Evolutionary conservation across 2,888 invertebrate genomes (phyloP).

Genomic region (Camptogramma bilineatum): DNA sequence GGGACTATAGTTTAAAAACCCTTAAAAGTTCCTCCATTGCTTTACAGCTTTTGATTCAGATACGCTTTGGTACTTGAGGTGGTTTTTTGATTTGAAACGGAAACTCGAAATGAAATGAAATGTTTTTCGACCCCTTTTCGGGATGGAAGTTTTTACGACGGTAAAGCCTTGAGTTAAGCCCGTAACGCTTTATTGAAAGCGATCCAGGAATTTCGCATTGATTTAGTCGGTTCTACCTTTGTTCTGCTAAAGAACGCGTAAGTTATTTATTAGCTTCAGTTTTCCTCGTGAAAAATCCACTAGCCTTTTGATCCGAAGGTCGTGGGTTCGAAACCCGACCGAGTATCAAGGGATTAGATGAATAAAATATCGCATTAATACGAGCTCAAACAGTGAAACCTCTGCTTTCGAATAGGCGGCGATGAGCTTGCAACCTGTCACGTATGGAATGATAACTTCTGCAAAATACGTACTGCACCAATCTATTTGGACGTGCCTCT

Average conservation of each 20-base stretch:
- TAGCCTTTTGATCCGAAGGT: background rate
- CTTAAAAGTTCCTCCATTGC: too few species aligned
- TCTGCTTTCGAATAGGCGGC: too few species aligned
- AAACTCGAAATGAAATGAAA: conserved; percentile 30
- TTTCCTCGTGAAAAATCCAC: background rate
- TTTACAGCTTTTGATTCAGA: too few species aligned
- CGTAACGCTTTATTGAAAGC: conserved; percentile 29
- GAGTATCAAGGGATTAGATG: too few species aligned
- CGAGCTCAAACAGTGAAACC: too few species aligned
- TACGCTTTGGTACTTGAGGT: background rate
- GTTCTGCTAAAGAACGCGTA: conserved; percentile 10
- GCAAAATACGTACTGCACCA: too few species aligned
- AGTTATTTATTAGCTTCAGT: conserved; percentile 16
- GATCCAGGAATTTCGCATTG: conserved; percentile 28
- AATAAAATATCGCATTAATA: too few species aligned
- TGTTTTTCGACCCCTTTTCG: conserved; percentile 30
- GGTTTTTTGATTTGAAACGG: conserved; percentile 9
- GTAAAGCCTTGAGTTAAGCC: conserved; percentile 18
- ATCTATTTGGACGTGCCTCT: too few species aligned
- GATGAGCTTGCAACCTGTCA: too few species aligned
- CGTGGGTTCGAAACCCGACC: too few species aligned
- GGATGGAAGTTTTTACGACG: conserved; percentile 29
- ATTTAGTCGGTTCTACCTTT: conserved; percentile 24
- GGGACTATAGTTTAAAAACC: too few species aligned
- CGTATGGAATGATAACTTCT: too few species aligned